A percentile compares a stretch with the other conserved stretches of the same genome.
Conservation (phyloP, 2,113 vertebrate species). For the Triplophysa siluroides region DNA sequence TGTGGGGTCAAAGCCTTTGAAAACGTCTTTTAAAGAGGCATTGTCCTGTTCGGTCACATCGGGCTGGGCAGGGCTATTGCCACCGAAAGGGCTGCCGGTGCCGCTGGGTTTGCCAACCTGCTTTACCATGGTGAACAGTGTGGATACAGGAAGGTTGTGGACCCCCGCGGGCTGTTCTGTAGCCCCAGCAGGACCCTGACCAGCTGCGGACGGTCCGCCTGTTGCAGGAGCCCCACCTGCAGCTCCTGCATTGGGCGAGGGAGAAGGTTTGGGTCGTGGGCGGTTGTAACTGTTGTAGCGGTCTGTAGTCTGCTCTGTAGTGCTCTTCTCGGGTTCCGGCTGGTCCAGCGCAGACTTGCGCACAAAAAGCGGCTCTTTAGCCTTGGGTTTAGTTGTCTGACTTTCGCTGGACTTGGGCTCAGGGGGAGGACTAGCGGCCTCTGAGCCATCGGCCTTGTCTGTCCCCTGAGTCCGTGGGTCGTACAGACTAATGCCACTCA, state of each 20-base stretch:
- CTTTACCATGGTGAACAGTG: slow-evolving; percentile 85
- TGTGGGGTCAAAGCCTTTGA: slow-evolving; percentile 95
- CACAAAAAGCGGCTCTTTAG: slow-evolving; percentile 87
- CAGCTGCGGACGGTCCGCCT: slow-evolving; percentile 30
- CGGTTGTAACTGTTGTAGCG: slow-evolving; percentile 94
- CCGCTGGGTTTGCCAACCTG: slow-evolving; percentile 77
- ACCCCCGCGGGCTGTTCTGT: slow-evolving; percentile 68
- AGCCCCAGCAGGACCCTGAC: slow-evolving; percentile 52
- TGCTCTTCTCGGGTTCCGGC: slow-evolving; percentile 75
- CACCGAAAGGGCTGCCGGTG: slow-evolving; percentile 82
- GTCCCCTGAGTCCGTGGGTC: slow-evolving; percentile 84
- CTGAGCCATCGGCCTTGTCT: slow-evolving; percentile 58
- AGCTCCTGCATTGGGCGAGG: slow-evolving; percentile 62
- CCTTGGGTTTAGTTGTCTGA: slow-evolving; percentile 66
- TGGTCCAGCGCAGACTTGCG: slow-evolving; percentile 88
- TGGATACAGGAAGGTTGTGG: slow-evolving; percentile 86
- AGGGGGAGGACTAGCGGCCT: slow-evolving; percentile 14
- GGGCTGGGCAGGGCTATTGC: slow-evolving; percentile 80
- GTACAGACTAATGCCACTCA: slow-evolving; percentile 89
- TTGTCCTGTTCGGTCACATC: slow-evolving; percentile 83
- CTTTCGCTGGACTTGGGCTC: slow-evolving; percentile 68
- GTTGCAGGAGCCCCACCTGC: slow-evolving; percentile 54
- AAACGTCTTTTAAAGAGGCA: slow-evolving; percentile 91
- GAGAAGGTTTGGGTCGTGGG: slow-evolving; percentile 79
- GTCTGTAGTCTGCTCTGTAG: slow-evolving; percentile 71